These are phyloP conservation scores for Drosophila sp. DNA, from an alignment of 1,140 invertebrate genomes.

Conservation along the genomic window DNA sequence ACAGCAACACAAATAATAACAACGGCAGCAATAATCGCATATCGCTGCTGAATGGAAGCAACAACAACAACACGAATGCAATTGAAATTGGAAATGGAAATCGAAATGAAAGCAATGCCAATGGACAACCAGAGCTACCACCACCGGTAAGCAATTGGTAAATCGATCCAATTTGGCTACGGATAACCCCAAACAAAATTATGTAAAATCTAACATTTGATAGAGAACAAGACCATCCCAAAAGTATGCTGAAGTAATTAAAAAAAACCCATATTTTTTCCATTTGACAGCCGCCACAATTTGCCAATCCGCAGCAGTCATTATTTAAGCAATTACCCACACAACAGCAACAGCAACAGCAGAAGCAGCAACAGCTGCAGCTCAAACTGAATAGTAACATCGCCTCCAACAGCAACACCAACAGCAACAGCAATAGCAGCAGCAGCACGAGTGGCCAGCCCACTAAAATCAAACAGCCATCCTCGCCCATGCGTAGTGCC, in stretches of 20 bases:
- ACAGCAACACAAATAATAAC: constrained; percentile 21
- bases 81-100: constrained; percentile 40
- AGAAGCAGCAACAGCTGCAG: constrained; percentile 27
- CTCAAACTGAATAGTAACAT: constrained; percentile 33
- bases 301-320: constrained; percentile 58
- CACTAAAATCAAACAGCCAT: constrained; percentile 42
- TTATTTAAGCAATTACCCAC: constrained; percentile 4
- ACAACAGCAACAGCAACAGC: constrained; percentile 36
- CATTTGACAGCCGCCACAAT: constrained; percentile 77
- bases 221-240: neutral
- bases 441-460: constrained; percentile 10
- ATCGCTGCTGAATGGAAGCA: constrained; percentile 46
- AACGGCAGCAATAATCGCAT: constrained; percentile 52
- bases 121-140: constrained; percentile 72
- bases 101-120: constrained; percentile 39
- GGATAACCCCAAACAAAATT: too few species aligned
- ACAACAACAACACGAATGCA: neutral
- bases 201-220: constrained; percentile 10
- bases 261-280: neutral
- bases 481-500: constrained; percentile 64
- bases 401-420: constrained; percentile 9
- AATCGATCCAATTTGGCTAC: too few species aligned
- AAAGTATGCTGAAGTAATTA: constrained; percentile 5
- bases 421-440: constrained; percentile 18
- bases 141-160: constrained; percentile 85